Evolutionary conservation across 1,140 invertebrate genomes (phyloP), one percentile per base, ranked within the genome.

Genomic region (Aphaenogaster ashmeadi): DNA sequence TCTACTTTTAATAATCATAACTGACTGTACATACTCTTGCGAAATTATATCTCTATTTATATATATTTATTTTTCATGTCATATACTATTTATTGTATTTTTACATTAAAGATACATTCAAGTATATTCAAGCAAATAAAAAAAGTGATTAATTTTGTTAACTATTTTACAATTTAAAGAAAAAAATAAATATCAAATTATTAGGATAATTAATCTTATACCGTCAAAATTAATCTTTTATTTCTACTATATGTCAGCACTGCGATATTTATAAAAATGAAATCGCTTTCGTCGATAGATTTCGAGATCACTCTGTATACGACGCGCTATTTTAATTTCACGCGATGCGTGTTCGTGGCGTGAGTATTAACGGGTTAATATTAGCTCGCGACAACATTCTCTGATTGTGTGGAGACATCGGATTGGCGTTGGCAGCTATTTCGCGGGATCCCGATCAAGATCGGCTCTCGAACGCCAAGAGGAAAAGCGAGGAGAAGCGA

Each of bases 401-500:
- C 77, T 18, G 64, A 67, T 81, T 52, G 47, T 69, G n/a, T 18
- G 47, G 47, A 36, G 64, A 81, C 47, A 27, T 47, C 27, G 41
- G 11, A 44, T 27, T 15, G 54, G 1, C 27, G 41, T 56, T 71
- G 67, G 52, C 67, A 74, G 11, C 79, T 52, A 58, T 58, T 72
- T 72, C 33, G 38, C 36, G 64, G 15, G 38, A 71, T 71, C 47
- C 44, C 44, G 47, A 80, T 80, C 64, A 2, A 79, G 36, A 67
- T 69, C 15, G 64, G 9, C 36, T 47, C 38, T 58, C n/a, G 36
- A 41, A 58, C 27, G 60, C 50, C 54, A 41, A 47, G 64, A 58
- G 56, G 72, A 86, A 89, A 77, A 75, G 64, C 38, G 54, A 50
- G 52, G 47, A 58, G 41, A 62, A 77, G 67, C 15, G 21, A 74